Percentiles rank a stretch among this genome's conserved stretches.
Evolutionary conservation across 2,888 invertebrate genomes (phyloP).

Genomic region (Hyposoter didymator): DNA sequence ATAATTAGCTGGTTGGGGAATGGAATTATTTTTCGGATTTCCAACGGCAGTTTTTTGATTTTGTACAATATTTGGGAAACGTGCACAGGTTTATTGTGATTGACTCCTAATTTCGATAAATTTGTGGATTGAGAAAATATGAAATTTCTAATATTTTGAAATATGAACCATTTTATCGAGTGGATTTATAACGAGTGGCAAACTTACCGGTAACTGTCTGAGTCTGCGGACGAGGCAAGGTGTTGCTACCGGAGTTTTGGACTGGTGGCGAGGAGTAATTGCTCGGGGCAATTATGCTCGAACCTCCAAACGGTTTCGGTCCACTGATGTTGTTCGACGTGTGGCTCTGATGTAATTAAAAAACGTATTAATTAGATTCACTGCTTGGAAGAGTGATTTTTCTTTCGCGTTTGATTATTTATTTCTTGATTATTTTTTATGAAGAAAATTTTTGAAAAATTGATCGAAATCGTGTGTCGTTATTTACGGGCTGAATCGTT

Average conservation of each 20-base stretch:
- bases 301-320: slow-evolving; percentile 82
- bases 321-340: slow-evolving; percentile 80
- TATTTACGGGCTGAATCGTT: neutral
- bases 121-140: neutral
- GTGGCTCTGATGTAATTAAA: slow-evolving; percentile 52
- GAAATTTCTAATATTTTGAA: neutral
- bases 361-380: slow-evolving; percentile 26
- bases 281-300: slow-evolving; percentile 75
- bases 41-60: neutral
- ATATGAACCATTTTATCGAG: neutral
- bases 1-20: neutral
- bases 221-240: slow-evolving; percentile 80
- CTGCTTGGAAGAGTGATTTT: neutral
- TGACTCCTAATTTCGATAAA: neutral
- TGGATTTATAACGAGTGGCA: neutral
- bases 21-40: neutral
- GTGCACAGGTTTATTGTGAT: neutral
- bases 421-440: neutral
- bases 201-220: slow-evolving; percentile 83
- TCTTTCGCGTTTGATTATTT: slow-evolving; percentile 27
- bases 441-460: neutral
- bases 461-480: neutral
- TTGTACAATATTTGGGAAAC: neutral
- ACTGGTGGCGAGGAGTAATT: slow-evolving; percentile 76
- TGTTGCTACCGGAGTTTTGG: slow-evolving; percentile 79